A percentile compares a stretch with the other conserved stretches of the same genome.
Evolutionary conservation across 2,113 vertebrate species (phyloP).

Genomic region (Notothenia coriiceps): DNA sequence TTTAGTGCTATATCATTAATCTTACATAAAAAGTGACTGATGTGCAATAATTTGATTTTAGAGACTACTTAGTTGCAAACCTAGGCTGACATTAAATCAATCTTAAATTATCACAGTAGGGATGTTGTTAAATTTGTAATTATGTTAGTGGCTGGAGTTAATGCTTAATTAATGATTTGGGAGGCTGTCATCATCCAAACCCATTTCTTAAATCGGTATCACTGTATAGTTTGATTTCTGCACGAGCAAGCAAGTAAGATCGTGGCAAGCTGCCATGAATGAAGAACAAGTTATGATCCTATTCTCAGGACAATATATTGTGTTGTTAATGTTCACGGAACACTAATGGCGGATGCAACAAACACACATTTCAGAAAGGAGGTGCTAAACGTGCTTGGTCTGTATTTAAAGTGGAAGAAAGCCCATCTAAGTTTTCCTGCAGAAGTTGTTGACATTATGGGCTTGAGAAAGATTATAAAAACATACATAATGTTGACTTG

Average conservation of each 20-base stretch:
- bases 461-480: slow-evolving; percentile 11
- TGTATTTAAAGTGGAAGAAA: slow-evolving; percentile 13
- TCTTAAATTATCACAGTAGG: slow-evolving; percentile 26
- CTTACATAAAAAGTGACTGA: background rate
- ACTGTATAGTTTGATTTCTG: background rate
- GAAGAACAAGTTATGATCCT: background rate
- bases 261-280: background rate
- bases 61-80: slow-evolving; percentile 31
- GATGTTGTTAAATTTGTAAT: background rate
- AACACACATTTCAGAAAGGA: background rate
- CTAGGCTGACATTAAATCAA: slow-evolving; percentile 41
- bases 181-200: background rate
- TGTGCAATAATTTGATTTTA: slow-evolving; percentile 10
- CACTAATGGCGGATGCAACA: too few relatives aligned
- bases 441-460: slow-evolving; percentile 1
- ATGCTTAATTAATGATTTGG: slow-evolving; percentile 14
- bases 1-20: slow-evolving; percentile 25
- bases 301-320: background rate
- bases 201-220: background rate
- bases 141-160: background rate
- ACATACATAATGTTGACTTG: slow-evolving; percentile 8
- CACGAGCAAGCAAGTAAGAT: background rate
- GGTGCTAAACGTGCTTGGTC: background rate
- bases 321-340: too few relatives aligned
- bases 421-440: background rate